A percentile compares a stretch with the other conserved stretches of the same genome.
phyloP scores from a whole-genome alignment of 23 tunicate species.

The Trididemnum miniatum region DNA sequence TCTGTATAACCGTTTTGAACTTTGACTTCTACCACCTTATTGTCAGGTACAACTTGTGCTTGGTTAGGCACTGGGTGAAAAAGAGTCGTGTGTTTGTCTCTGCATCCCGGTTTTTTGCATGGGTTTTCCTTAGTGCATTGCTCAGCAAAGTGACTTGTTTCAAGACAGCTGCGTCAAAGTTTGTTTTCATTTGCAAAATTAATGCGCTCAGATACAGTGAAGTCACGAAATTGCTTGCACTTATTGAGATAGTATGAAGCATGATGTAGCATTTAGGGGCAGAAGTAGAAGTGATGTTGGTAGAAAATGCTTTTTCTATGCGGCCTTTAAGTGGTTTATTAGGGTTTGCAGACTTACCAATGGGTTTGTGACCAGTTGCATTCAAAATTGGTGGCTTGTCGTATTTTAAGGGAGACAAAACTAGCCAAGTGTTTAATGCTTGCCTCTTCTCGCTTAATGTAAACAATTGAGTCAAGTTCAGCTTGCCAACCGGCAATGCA shows the following conservation, averaged over 20 bases:
- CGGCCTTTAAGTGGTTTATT: background rate
- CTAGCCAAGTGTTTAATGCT: conserved; percentile 13
- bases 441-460: conserved; percentile 9
- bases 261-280: conserved; percentile 2
- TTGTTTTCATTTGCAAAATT: background rate
- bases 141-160: conserved; percentile 24
- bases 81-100: conserved; percentile 35
- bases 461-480: background rate
- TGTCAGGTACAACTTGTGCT: background rate
- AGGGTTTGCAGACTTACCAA: background rate
- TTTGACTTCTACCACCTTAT: background rate
- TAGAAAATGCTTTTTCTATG: background rate
- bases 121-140: conserved; percentile 27
- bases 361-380: conserved; percentile 4
- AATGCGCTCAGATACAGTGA: background rate
- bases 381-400: conserved; percentile 9
- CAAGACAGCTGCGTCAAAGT: conserved; percentile 13
- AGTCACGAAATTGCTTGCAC: conserved; percentile 11
- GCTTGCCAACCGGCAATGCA: conserved; percentile 15
- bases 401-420: conserved; percentile 8
- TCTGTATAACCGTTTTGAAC: conserved; percentile 20
- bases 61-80: conserved; percentile 20
- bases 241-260: background rate
- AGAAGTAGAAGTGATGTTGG: background rate
- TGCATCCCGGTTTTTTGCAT: conserved; percentile 42